phyloP scores from a whole-genome alignment of 2,888 invertebrate species.

The Cheilosia vulpina region DNA sequence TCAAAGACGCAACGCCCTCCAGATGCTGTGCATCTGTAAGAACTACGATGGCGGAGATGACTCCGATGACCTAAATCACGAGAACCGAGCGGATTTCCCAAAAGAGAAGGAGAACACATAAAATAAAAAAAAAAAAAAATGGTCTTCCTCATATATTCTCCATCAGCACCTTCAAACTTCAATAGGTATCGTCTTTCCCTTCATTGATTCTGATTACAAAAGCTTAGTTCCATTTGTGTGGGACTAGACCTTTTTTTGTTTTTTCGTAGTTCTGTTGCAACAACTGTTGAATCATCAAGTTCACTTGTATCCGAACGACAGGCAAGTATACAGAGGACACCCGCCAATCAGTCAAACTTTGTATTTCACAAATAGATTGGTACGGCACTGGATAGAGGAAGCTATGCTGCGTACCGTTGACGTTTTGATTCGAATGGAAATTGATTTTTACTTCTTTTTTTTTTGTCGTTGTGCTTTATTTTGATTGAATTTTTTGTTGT shows the following conservation, averaged over 20 bases:
- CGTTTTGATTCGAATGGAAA: slow-evolving; percentile 41
- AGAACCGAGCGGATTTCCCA: slow-evolving; percentile 32
- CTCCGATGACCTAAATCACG: slow-evolving; percentile 55
- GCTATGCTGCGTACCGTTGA: slow-evolving; percentile 3
- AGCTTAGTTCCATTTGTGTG: slow-evolving; percentile 31
- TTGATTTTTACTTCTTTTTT: slow-evolving; percentile 46
- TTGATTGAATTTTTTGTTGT: slow-evolving; percentile 42
- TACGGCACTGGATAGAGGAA: neutral
- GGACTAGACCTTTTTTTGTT: neutral
- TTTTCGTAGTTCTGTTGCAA: slow-evolving; percentile 32
- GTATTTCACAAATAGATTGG: slow-evolving; percentile 22
- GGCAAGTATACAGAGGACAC: slow-evolving; percentile 21
- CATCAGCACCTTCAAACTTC: neutral
- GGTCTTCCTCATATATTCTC: too few species aligned
- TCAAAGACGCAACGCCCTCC: slow-evolving; percentile 11
- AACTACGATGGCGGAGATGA: slow-evolving; percentile 16
- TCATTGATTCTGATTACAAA: slow-evolving; percentile 53
- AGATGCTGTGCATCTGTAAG: slow-evolving; percentile 9
- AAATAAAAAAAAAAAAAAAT: neutral
- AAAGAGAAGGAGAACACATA: neutral
- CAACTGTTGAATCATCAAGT: slow-evolving; percentile 44
- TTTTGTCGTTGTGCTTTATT: slow-evolving; percentile 35
- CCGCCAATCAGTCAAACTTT: slow-evolving; percentile 67
- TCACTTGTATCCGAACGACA: slow-evolving; percentile 46
- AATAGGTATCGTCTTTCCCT: neutral